phyloP scores from a whole-genome alignment of 2,797 vertebrate species.

The Adelosebastes latens region DNA sequence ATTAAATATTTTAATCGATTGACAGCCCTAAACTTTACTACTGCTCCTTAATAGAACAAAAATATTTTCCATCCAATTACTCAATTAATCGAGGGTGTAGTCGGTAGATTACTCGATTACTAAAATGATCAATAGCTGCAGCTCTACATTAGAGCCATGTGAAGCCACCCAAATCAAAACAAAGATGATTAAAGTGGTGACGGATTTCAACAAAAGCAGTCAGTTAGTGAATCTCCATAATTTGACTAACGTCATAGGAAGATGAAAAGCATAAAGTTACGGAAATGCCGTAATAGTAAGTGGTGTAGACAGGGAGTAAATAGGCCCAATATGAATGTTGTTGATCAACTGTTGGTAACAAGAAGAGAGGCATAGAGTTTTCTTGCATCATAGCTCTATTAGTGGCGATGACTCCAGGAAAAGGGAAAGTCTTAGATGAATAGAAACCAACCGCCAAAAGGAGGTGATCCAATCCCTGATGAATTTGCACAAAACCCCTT shows the following conservation, averaged over 20 bases:
- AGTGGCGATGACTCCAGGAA: slow-evolving; percentile 35
- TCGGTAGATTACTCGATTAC: too few relatives aligned
- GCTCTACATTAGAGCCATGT: too few relatives aligned
- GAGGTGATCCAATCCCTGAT: slow-evolving; percentile 30
- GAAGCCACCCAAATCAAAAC: neutral
- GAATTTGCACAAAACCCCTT: slow-evolving; percentile 39
- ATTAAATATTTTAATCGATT: too few relatives aligned
- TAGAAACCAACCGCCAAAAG: slow-evolving; percentile 34
- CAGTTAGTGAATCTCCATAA: neutral
- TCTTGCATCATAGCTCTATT: slow-evolving; percentile 26
- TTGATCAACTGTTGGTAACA: neutral
- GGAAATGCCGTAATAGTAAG: too few relatives aligned
- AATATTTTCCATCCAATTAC: too few relatives aligned
- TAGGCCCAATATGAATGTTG: neutral
- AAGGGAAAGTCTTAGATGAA: slow-evolving; percentile 29
- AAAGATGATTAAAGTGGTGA: neutral
- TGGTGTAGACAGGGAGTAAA: neutral
- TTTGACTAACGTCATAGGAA: too few relatives aligned
- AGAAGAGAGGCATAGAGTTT: neutral
- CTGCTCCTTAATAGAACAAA: too few relatives aligned
- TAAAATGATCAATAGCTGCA: too few relatives aligned
- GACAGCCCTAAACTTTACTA: too few relatives aligned
- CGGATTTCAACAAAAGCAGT: neutral
- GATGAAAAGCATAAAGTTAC: too few relatives aligned
- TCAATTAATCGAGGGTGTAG: too few relatives aligned